Conservation (phyloP, 2,888 invertebrate genomes). For the Cosmia trapezina region DNA sequence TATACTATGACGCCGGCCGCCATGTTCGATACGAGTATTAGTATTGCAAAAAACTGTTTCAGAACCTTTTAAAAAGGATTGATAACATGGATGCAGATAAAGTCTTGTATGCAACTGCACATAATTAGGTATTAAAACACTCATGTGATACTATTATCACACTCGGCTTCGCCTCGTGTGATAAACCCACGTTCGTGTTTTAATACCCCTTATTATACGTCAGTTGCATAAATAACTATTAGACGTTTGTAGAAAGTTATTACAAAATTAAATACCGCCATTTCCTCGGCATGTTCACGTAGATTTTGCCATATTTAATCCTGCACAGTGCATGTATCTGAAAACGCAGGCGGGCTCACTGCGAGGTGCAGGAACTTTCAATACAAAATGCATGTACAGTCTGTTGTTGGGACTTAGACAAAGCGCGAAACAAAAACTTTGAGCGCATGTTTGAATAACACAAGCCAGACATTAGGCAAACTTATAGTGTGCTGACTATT, state of each 20-base stretch:
- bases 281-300: constrained; percentile 11
- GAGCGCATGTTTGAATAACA: constrained; percentile 47
- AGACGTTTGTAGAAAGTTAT: constrained; percentile 16
- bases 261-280: constrained; percentile 4
- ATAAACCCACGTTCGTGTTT: too few relatives aligned
- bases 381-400: constrained; percentile 56
- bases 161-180: too few relatives aligned
- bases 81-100: too few relatives aligned
- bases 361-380: constrained; percentile 47
- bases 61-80: too few relatives aligned
- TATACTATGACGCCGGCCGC: too few relatives aligned
- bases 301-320: constrained; percentile 41
- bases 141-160: too few relatives aligned
- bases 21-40: too few relatives aligned
- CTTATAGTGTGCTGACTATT: constrained; percentile 34
- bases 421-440: constrained; percentile 52
- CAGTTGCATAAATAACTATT: too few relatives aligned
- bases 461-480: constrained; percentile 45
- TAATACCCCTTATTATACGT: too few relatives aligned
- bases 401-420: constrained; percentile 47
- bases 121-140: too few relatives aligned
- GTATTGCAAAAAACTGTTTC: too few relatives aligned
- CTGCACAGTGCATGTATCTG: constrained; percentile 22
- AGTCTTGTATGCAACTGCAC: too few relatives aligned
- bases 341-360: constrained; percentile 30